phyloP scores from a whole-genome alignment of 2,888 invertebrate genomes.

The Plagodis dolabraria region DNA sequence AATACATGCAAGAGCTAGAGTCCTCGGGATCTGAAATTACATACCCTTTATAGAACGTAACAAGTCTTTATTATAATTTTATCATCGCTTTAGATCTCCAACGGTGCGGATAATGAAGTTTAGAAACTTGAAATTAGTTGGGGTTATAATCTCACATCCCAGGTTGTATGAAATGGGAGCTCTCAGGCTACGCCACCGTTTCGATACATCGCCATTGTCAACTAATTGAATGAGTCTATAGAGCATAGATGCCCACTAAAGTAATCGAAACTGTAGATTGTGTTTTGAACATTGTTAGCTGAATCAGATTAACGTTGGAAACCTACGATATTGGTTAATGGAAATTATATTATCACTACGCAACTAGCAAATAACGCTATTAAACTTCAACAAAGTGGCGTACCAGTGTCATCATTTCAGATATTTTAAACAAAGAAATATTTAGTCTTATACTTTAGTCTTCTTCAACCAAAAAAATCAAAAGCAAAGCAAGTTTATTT shows the following conservation, averaged over 20 bases:
- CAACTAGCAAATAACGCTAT: not conserved
- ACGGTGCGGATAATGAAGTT: conserved; percentile 77
- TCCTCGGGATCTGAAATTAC: conserved; percentile 35
- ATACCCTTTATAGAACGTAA: conserved; percentile 34
- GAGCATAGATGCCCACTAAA: conserved; percentile 20
- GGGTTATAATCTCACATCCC: conserved; percentile 67
- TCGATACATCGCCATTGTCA: conserved; percentile 42
- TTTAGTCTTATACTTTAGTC: too few relatives aligned
- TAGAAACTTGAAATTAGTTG: conserved; percentile 77
- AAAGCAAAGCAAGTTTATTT: conserved; percentile 1
- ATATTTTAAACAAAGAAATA: too few relatives aligned
- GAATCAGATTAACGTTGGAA: conserved; percentile 6
- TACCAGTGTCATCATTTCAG: too few relatives aligned
- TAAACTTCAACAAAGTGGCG: not conserved
- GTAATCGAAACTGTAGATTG: conserved; percentile 30
- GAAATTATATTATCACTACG: conserved; percentile 1
- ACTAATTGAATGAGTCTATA: conserved; percentile 44
- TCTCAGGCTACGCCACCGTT: conserved; percentile 29
- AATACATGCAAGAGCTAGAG: conserved; percentile 7
- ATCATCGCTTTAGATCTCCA: conserved; percentile 71
- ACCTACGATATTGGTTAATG: not conserved
- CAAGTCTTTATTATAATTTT: conserved; percentile 65
- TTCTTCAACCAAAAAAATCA: too few relatives aligned
- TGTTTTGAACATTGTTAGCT: conserved; percentile 20
- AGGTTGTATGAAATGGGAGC: conserved; percentile 49